Base-by-base conservation (phyloP, 2,797 vertebrate genomes). In the Sarcoramphus papa region DNA sequence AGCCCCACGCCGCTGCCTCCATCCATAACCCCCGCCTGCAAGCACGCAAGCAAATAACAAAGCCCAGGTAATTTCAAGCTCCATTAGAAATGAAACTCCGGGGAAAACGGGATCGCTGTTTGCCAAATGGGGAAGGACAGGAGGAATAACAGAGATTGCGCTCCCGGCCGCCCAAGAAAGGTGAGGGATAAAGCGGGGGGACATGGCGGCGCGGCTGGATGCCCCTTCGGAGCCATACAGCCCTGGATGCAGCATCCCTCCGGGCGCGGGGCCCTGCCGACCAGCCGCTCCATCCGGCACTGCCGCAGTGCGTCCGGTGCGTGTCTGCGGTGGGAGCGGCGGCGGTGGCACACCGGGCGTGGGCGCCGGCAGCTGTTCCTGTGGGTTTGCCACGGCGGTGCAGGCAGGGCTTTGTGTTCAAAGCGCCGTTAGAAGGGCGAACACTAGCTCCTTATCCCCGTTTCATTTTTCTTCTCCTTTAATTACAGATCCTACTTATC, bases 401-500 rank as follows among this genome's bases (percentile, higher is more conserved):
- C 90, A 68, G 91, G 65, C 92, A 95, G 74, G 43, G 78, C 91
- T 97, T 81, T 92, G 91, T 75, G 83, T 93, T 97, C 95, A 97
- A 95, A 97, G 93, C 35, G 5, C 70, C 53, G 14, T 50, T 72
- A 92, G 95, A 95, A 97, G 86, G 93, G 88, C 2, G 30, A 86
- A 40, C 9, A 1, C 79, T 43, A 56, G 91, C 87, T 94, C 90
- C 90, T 93, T 91, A 87, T 97, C 95, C 97, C 76, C 51, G 25
- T 96, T 95, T 94, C 95, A 79, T 97, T 97, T 97, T 88, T 92
- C 88, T 95, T 78, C 93, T 95, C 90, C 86, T 95, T 97, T 97
- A 97, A 97, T 97, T 97, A 97, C 92, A 90, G 96, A 94, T 95
- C 95, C 94, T 93, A 97, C 95, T 97, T 96, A 97, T 95, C 93